These are phyloP conservation scores for Elegia similella DNA, from an alignment of 2,888 invertebrate species.

Conservation along the genomic window DNA sequence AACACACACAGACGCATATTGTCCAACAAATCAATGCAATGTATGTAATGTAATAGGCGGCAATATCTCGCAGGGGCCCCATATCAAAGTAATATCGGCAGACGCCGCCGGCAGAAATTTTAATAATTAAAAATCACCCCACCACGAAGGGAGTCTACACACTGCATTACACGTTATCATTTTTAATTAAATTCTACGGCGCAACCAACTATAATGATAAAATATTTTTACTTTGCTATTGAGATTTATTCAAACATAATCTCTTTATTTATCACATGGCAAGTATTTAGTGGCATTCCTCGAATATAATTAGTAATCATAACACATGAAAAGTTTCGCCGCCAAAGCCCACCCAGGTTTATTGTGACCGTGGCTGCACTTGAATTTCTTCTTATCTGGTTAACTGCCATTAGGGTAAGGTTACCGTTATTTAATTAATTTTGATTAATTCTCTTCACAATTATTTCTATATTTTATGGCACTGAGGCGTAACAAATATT, in stretches of 20 bases:
- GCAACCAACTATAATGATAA: slow-evolving; percentile 48
- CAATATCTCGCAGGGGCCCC: slow-evolving; percentile 42
- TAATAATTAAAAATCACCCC: slow-evolving; percentile 81
- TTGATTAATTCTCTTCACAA: slow-evolving; percentile 9
- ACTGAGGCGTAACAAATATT: not conserved
- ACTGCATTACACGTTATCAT: slow-evolving; percentile 72
- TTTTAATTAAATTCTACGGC: slow-evolving; percentile 68
- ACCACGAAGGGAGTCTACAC: slow-evolving; percentile 51
- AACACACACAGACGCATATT: not conserved
- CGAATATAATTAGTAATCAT: slow-evolving; percentile 20
- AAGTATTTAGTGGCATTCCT: slow-evolving; percentile 11
- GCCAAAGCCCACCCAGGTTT: slow-evolving; percentile 15
- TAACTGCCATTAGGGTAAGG: slow-evolving; percentile 3
- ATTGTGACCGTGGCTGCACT: not conserved
- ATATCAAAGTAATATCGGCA: slow-evolving; percentile 70
- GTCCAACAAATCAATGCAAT: slow-evolving; percentile 33
- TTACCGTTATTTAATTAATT: slow-evolving; percentile 7
- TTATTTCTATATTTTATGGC: not conserved
- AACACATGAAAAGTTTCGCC: slow-evolving; percentile 8
- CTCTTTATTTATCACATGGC: slow-evolving; percentile 15
- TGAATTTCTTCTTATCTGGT: slow-evolving; percentile 4
- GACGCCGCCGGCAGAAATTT: slow-evolving; percentile 71
- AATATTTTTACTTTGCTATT: slow-evolving; percentile 36
- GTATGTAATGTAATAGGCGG: slow-evolving; percentile 41
- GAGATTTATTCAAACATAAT: slow-evolving; percentile 20